A percentile compares a stretch with the other conserved stretches of the same genome.
phyloP scores from a whole-genome alignment of 2,888 invertebrate genomes.

The Apodemia zela region DNA sequence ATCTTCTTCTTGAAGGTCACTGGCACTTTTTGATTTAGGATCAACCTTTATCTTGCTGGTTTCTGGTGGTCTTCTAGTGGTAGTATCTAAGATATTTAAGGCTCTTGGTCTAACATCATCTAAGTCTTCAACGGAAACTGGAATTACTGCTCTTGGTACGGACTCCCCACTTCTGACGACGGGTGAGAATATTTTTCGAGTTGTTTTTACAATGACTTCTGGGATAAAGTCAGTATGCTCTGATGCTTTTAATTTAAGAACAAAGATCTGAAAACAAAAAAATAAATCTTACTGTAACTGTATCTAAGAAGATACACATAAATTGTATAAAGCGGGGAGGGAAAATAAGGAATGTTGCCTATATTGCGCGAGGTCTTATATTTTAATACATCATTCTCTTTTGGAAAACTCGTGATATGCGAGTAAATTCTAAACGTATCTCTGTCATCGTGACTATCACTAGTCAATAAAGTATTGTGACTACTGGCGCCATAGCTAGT shows the following conservation, averaged over 20 bases:
- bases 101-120: conserved; percentile 52
- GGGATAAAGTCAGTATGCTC: conserved; percentile 63
- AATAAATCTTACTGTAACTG: not conserved
- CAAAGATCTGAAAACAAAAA: conserved; percentile 52
- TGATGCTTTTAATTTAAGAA: conserved; percentile 66
- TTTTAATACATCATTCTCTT: no score
- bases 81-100: conserved; percentile 31
- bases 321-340: no score
- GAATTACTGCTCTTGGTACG: conserved; percentile 74
- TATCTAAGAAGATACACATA: no score
- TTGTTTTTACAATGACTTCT: conserved; percentile 89
- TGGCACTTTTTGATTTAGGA: conserved; percentile 53
- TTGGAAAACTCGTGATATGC: no score
- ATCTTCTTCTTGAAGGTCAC: conserved; percentile 63
- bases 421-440: no score
- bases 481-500: no score
- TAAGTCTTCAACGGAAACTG: conserved; percentile 62
- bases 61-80: conserved; percentile 31
- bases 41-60: conserved; percentile 37
- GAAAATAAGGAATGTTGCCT: no score
- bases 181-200: conserved; percentile 89
- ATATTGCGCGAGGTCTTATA: no score
- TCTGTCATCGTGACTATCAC: no score
- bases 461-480: no score
- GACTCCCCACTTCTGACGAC: conserved; percentile 81